A percentile compares a stretch with the other conserved stretches of the same genome.
Evolutionary conservation across 2,113 vertebrate species (phyloP).

Genomic region (Bubo bubo): DNA sequence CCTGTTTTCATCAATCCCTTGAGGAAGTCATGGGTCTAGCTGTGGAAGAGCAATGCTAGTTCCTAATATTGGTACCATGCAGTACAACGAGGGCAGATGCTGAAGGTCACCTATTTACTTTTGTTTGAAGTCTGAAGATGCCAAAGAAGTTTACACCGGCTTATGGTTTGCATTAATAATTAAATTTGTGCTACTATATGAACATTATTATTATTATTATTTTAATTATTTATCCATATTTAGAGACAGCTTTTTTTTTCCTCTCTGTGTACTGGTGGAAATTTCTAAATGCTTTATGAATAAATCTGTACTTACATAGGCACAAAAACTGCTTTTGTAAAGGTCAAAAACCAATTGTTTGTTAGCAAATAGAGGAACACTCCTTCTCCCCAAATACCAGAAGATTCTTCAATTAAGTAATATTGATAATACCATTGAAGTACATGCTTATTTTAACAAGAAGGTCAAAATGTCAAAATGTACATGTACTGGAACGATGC

Average conservation of each 20-base stretch:
- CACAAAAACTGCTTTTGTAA: background rate
- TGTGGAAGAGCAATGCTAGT: background rate
- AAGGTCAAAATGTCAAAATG: conserved; percentile 42
- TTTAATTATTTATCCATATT: background rate
- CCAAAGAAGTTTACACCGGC: background rate
- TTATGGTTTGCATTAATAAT: background rate
- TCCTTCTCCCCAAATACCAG: background rate
- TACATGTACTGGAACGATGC: conserved; percentile 19
- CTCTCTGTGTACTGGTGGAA: background rate
- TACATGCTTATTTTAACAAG: conserved; percentile 52
- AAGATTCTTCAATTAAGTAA: background rate
- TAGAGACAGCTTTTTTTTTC: background rate
- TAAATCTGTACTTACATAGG: background rate
- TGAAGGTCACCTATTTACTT: background rate
- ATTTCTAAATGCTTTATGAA: background rate
- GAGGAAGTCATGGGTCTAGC: background rate
- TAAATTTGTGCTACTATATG: background rate
- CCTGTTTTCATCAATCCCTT: background rate
- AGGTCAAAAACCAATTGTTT: background rate
- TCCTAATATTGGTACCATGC: background rate
- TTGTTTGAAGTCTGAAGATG: background rate
- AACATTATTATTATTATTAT: background rate
- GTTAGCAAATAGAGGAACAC: background rate
- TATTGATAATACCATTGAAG: conserved; percentile 12
- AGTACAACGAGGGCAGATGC: background rate